These are phyloP conservation scores for Saccopteryx bilineata DNA, from an alignment of 2,113 vertebrate genomes.

Conservation along the genomic window DNA sequence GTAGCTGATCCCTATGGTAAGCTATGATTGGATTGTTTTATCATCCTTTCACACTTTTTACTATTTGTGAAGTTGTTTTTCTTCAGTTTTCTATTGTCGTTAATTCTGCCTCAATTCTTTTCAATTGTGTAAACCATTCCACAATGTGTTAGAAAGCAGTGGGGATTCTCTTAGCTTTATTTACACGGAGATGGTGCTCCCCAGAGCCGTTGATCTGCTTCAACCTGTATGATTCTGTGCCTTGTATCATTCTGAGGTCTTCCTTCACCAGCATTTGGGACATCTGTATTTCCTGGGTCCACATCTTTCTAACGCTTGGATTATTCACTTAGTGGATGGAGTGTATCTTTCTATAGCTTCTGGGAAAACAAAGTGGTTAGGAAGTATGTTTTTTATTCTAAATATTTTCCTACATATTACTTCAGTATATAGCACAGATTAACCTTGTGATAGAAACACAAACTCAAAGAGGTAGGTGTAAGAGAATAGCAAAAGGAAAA, in stretches of 20 bases:
- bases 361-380: background rate
- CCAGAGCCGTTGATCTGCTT: background rate
- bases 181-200: background rate
- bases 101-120: background rate
- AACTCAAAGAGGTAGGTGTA: background rate
- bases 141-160: background rate
- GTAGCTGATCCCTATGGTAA: background rate
- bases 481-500: conserved; percentile 4
- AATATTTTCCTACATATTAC: background rate
- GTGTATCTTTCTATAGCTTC: background rate
- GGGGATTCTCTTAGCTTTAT: background rate
- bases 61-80: background rate
- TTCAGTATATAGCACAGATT: background rate
- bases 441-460: background rate
- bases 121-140: background rate
- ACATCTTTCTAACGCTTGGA: background rate
- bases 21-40: background rate
- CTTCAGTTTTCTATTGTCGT: background rate
- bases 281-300: background rate
- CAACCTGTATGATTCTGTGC: background rate
- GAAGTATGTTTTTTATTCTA: background rate
- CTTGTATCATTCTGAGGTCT: background rate
- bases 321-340: background rate
- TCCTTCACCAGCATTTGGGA: background rate
- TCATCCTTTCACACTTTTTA: background rate